Base-by-base conservation (phyloP, 92 coral and sea anemone species). In the Epizoanthus stellaris region DNA sequence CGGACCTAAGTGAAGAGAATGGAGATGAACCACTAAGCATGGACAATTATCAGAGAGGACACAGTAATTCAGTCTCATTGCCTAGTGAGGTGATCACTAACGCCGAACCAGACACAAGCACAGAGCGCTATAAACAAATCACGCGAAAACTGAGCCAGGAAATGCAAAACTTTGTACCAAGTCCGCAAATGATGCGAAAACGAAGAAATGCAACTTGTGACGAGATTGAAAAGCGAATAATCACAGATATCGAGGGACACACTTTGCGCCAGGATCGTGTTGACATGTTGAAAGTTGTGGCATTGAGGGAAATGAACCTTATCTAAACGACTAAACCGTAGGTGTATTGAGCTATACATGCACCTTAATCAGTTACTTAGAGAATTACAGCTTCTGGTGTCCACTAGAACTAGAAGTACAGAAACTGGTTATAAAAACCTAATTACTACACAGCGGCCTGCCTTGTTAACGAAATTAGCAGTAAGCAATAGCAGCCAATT, bases 261-360 rank as follows among this genome's bases (percentile, higher is more conserved):
- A 79, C 83, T 25, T 59, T 79, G 30, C 83, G 83, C 15, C 57
- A 79, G 14, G 73, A 79, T 45, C 83, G 83, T 42, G 43, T 79
- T 23, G 72, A 79, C 11, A 79, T 79, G 83, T 16, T 79, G 60
- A 79, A 79, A 15, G 53, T 36, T 63, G 83, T 79, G 36, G 83
- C 83, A 40, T 36, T 79, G 83, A 79, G 54, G 57, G 83, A 79
- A 79, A 64, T 79, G 83, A 79, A 79, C n/a, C 83, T 79, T 79
- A 43, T 79, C 73, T 79, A 16, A 60, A 59, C 5, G 15, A 64
- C 15, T 30, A 30, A 52, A 9, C 14, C 56, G 52, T 45, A 45
- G 52, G 52, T 6, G 52, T 45, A 45, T 5, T 45, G 52, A 6
- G 36, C 36, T 30, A 30, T 30, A 30, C 36, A 30, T 30, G 36